These are phyloP conservation scores for Apantesis nais DNA, from an alignment of 2,888 invertebrate species.

Conservation along the genomic window DNA sequence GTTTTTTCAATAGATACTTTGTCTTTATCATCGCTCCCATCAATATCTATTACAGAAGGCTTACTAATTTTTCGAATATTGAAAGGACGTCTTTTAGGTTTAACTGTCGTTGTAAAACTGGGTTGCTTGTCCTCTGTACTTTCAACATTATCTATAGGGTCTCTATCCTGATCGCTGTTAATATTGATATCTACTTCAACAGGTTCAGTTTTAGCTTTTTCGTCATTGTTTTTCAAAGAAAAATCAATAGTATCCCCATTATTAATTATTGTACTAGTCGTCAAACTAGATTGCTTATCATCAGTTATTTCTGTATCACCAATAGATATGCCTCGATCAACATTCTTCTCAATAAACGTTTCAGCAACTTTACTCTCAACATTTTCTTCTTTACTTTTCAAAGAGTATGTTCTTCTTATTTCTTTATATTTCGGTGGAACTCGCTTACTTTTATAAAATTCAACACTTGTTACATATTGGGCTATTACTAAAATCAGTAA, in stretches of 20 bases:
- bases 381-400: neutral
- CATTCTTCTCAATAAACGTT: neutral
- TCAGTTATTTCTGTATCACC: neutral
- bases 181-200: neutral
- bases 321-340: neutral
- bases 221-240: neutral
- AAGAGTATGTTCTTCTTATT: conserved; percentile 3
- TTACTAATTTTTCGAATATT: neutral
- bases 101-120: neutral
- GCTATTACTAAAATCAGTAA: conserved; percentile 32
- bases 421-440: conserved; percentile 22
- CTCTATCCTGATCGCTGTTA: neutral
- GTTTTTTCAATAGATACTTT: neutral
- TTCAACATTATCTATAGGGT: neutral
- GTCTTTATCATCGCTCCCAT: neutral
- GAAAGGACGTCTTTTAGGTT: neutral
- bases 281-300: neutral
- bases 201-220: neutral
- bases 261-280: neutral
- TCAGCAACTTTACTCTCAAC: neutral
- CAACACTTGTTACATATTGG: conserved; percentile 44
- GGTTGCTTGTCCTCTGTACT: neutral
- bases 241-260: neutral
- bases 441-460: conserved; percentile 33
- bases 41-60: neutral